Base-by-base conservation (phyloP, 2,888 invertebrate species). In the Acanthosepion pharaonis region DNA sequence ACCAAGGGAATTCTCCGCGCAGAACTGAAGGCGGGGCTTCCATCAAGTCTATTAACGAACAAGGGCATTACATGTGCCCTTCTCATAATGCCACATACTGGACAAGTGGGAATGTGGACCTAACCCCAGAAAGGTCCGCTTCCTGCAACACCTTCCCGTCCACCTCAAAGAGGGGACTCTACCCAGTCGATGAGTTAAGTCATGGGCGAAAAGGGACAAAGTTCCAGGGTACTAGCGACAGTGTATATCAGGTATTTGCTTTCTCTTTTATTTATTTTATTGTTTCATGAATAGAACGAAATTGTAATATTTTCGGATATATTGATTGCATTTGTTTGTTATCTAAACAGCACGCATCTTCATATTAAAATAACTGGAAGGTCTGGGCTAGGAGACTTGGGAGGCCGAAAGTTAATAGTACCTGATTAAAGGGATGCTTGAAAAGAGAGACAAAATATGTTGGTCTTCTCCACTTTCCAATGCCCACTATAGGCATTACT, bases 111-210 rank as follows among this genome's bases (percentile, higher is more conserved):
- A 78, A 78, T 33, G 78, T 78, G 33, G 78, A 78, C 78, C 78
- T 78, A n/a, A 78, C 78, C 20, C 78, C 78, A 33, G 78, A 78
- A 18, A 78, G 78, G n/a, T 78, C 78, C 18, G 78, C 78, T 78
- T 78, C 78, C 18, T 78, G 78, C 78, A 78, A 78, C 78, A 78
- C 78, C 78, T 78, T 78, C 78, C 78, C 78, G n/a, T 78, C 78
- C n/a, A 78, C 78, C 78, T 78, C 78, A 78, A 78, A 78, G 78
- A 78, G 78, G 78, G 78, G 78, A 33, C 78, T 78, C n/a, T 78
- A 78, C 78, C 78, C 78, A 78, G 78, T 78, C n/a, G 78, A 78
- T 78, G 78, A 78, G 78, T 78, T 78, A 78, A 78, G 78, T 78
- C 78, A 78, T 78, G 78, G 78, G 33, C 78, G 78, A 78, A 78